phyloP scores from a whole-genome alignment of 2,113 vertebrate species.

The Brienomyrus brachyistius region DNA sequence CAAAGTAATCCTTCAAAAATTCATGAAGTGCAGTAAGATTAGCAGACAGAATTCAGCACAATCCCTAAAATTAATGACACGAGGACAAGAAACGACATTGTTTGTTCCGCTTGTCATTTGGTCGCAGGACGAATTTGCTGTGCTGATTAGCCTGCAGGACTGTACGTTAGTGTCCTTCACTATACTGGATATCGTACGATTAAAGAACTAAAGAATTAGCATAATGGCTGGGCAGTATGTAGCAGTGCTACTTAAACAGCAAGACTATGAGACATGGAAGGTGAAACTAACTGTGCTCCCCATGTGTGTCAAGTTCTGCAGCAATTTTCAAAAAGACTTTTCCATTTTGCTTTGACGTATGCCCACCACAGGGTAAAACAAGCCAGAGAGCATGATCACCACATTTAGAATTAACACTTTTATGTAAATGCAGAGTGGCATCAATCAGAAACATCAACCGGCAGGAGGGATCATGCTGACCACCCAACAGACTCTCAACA shows the following conservation, averaged over 20 bases:
- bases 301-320: neutral
- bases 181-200: neutral
- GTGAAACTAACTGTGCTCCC: neutral
- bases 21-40: neutral
- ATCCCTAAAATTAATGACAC: neutral
- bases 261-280: neutral
- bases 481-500: neutral
- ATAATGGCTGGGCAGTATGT: neutral
- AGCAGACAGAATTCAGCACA: neutral
- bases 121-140: neutral
- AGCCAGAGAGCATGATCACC: neutral
- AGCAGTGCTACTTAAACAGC: neutral
- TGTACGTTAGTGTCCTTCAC: neutral
- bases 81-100: neutral
- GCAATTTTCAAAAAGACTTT: neutral
- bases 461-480: neutral
- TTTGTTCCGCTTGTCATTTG: neutral
- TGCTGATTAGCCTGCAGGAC: neutral
- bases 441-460: neutral
- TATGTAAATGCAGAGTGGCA: slow-evolving; percentile 3
- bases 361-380: neutral
- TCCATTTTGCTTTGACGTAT: neutral
- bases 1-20: neutral
- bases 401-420: slow-evolving; percentile 3
- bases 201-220: neutral